These are phyloP conservation scores for Sebastiscus tertius DNA, from an alignment of 2,797 vertebrate species.

Conservation along the genomic window DNA sequence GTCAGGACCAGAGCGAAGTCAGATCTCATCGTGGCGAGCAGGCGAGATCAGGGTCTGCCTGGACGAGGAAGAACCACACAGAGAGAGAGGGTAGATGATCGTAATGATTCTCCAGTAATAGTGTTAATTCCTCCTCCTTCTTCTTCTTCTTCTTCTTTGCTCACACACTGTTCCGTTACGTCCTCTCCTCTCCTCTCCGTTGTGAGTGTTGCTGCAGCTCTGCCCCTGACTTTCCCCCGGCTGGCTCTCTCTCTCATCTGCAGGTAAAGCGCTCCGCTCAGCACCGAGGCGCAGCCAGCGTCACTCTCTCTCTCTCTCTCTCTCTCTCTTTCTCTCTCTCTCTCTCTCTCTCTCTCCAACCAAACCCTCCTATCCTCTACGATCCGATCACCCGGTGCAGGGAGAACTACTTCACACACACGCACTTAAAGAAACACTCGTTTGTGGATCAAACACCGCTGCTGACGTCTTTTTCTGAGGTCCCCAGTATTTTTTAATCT, in stretches of 20 bases:
- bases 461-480: constrained; percentile 5
- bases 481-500: constrained; percentile 3
- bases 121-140: constrained; percentile 37
- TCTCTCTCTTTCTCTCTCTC: constrained; percentile 34
- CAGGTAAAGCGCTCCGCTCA: constrained; percentile 90
- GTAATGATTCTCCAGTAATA: constrained; percentile 49
- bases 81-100: constrained; percentile 28
- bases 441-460: neutral
- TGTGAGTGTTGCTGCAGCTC: constrained; percentile 69
- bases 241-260: constrained; percentile 80
- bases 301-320: constrained; percentile 62
- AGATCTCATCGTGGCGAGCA: constrained; percentile 78
- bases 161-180: constrained; percentile 37
- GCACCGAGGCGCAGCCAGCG: constrained; percentile 84
- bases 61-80: constrained; percentile 37
- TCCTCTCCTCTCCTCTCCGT: constrained; percentile 34
- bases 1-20: constrained; percentile 80
- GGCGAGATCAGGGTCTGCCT: constrained; percentile 61
- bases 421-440: constrained; percentile 86
- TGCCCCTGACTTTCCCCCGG: constrained; percentile 74
- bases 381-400: constrained; percentile 63
- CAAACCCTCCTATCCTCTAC: constrained; percentile 76
- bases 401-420: constrained; percentile 66
- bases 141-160: neutral
- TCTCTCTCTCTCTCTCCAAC: constrained; percentile 11